Evolutionary conservation across 2,113 vertebrate genomes (phyloP).

Genomic region (Oreocharis arfaki): DNA sequence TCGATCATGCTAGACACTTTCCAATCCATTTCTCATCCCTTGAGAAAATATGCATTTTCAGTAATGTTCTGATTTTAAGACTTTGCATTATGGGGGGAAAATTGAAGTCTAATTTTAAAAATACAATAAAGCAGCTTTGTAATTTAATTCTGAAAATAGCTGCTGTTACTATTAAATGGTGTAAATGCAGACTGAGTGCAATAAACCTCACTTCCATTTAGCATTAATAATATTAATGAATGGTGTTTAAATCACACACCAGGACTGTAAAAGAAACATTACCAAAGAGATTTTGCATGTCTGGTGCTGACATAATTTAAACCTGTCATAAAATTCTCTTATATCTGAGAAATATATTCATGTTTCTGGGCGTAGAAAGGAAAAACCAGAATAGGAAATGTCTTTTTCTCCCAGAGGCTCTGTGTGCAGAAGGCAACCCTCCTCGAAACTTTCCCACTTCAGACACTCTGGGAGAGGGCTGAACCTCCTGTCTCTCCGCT

Average conservation of each 20-base stretch:
- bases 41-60: not conserved
- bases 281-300: constrained; percentile 13
- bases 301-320: constrained; percentile 36
- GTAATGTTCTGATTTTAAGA: not conserved
- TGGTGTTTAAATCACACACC: not conserved
- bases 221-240: constrained; percentile 39
- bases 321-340: constrained; percentile 23
- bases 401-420: not conserved
- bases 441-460: not conserved
- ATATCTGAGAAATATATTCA: constrained; percentile 14
- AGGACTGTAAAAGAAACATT: constrained; percentile 11
- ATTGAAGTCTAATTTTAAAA: not conserved
- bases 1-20: not conserved
- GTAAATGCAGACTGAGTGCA: constrained; percentile 22
- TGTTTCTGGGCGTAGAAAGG: not conserved
- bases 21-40: constrained; percentile 4
- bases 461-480: not conserved
- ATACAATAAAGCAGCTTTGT: not conserved
- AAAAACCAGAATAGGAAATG: not conserved
- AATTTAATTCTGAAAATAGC: constrained; percentile 12
- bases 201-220: constrained; percentile 39
- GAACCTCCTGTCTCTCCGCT: not conserved
- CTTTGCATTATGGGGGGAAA: not conserved
- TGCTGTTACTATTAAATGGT: constrained; percentile 1
- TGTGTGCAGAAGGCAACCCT: not conserved